phyloP scores from a whole-genome alignment of 1,140 invertebrate genomes.

The Drosophila sucinea region DNA sequence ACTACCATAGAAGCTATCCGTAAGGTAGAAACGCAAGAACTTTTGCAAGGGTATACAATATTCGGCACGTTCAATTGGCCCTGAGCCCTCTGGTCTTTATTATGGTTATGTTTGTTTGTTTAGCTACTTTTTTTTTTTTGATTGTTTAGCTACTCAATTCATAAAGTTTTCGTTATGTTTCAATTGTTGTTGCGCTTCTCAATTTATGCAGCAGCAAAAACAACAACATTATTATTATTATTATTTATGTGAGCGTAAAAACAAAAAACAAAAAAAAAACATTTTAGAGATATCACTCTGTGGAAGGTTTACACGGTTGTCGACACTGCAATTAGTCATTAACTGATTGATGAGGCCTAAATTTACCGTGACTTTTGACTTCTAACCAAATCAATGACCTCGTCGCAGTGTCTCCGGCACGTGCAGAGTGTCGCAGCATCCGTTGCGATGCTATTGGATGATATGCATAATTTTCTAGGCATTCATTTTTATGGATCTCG shows the following conservation, averaged over 20 bases:
- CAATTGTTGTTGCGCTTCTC: not conserved
- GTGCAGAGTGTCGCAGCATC: not conserved
- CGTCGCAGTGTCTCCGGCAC: conserved; percentile 30
- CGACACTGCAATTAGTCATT: conserved; percentile 66
- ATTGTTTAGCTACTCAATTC: conserved; percentile 37
- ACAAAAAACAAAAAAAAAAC: not conserved
- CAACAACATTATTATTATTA: not conserved
- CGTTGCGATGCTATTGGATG: no score
- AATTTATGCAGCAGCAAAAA: conserved; percentile 5
- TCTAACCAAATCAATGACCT: conserved; percentile 39
- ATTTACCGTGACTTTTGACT: conserved; percentile 50
- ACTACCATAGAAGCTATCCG: no score
- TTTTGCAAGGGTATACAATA: no score
- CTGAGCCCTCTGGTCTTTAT: conserved; percentile 16
- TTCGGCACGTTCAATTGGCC: no score
- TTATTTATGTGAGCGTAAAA: not conserved
- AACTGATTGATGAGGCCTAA: conserved; percentile 46
- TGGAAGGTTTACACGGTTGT: conserved; percentile 40
- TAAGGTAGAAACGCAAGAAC: no score
- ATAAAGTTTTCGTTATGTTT: conserved; percentile 29
- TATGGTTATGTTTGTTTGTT: conserved; percentile 1
- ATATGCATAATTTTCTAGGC: conserved; percentile 21
- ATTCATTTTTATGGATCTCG: conserved; percentile 4
- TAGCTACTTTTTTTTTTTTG: conserved; percentile 5
- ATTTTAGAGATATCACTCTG: conserved; percentile 4